phyloP scores from a whole-genome alignment of 2,888 invertebrate genomes.

The Automeris io region DNA sequence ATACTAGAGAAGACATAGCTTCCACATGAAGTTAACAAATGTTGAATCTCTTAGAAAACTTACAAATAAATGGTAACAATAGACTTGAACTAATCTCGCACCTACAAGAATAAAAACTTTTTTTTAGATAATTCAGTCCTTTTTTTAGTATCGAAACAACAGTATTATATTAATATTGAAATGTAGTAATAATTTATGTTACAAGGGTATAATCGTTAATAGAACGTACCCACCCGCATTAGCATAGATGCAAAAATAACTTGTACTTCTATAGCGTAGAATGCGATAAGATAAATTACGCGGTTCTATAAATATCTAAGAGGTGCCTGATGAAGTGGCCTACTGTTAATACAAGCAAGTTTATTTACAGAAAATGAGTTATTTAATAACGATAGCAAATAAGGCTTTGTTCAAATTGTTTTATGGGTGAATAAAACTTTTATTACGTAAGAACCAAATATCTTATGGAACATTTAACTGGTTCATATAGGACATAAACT shows the following conservation, averaged over 20 bases:
- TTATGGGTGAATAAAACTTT: too few relatives aligned
- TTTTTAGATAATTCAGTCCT: too few relatives aligned
- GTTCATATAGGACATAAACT: too few relatives aligned
- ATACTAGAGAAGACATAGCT: constrained; percentile 41
- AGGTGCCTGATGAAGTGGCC: constrained; percentile 2
- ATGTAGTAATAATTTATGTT: not conserved
- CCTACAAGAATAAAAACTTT: too few relatives aligned
- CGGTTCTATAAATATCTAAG: constrained; percentile 7
- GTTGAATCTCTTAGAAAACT: not conserved
- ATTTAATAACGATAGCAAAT: too few relatives aligned
- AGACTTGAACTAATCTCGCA: not conserved
- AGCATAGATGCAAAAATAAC: not conserved
- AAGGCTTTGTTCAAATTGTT: too few relatives aligned
- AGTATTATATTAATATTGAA: not conserved
- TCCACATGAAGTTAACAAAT: not conserved
- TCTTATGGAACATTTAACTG: too few relatives aligned
- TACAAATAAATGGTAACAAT: not conserved
- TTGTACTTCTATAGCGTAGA: not conserved
- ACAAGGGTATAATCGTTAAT: not conserved
- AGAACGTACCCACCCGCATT: too few relatives aligned
- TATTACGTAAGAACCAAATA: too few relatives aligned
- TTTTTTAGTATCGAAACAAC: not conserved
- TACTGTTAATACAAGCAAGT: not conserved
- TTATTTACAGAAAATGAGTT: constrained; percentile 2
- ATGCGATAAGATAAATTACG: constrained; percentile 7